A percentile compares a stretch with the other conserved stretches of the same genome.
These are phyloP conservation scores for Nymphicus hollandicus DNA, from an alignment of 2,113 vertebrate genomes.

Conservation along the genomic window DNA sequence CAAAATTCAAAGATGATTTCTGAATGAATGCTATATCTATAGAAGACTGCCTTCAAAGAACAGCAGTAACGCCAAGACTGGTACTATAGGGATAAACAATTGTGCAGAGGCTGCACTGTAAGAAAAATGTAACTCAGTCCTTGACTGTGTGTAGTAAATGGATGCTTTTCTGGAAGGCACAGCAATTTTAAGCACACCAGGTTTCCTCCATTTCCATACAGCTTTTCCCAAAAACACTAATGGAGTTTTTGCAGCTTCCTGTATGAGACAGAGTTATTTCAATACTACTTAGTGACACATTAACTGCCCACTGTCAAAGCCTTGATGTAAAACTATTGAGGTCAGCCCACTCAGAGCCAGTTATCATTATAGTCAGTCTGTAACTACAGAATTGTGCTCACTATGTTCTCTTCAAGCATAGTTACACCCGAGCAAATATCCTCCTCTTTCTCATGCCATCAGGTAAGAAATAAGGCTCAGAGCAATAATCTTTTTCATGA, in stretches of 20 bases:
- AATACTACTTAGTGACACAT: neutral
- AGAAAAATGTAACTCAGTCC: neutral
- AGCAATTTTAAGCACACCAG: neutral
- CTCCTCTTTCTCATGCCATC: neutral
- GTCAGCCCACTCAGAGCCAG: neutral
- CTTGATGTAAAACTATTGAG: neutral
- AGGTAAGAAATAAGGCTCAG: neutral
- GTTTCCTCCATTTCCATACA: neutral
- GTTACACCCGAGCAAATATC: neutral
- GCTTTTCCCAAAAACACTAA: neutral
- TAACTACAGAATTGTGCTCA: neutral
- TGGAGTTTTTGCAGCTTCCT: neutral
- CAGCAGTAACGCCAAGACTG: neutral
- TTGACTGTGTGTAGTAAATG: neutral
- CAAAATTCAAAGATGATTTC: neutral
- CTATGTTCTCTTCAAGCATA: neutral
- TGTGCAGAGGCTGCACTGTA: neutral
- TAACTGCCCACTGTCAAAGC: neutral
- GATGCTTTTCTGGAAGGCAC: neutral
- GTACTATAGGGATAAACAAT: neutral
- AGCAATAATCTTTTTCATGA: neutral
- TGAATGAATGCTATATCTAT: neutral
- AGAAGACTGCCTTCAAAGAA: neutral
- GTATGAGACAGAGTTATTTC: neutral
- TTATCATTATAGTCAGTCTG: neutral